These are phyloP conservation scores for Falco concolor DNA, from an alignment of 2,797 vertebrate species.

Conservation along the genomic window DNA sequence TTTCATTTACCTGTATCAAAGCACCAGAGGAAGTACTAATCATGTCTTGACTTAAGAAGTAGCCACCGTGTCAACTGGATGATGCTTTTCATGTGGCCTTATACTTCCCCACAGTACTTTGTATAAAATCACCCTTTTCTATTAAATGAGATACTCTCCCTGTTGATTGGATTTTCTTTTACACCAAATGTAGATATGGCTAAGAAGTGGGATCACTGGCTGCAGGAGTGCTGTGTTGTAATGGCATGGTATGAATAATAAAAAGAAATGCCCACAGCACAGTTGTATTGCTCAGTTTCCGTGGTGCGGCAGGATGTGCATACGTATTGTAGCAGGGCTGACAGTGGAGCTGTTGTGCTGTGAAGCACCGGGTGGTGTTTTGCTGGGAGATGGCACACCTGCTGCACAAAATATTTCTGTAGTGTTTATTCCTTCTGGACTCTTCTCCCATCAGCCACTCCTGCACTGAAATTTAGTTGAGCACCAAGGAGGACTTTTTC, in stretches of 20 bases:
- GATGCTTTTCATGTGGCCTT: conserved; percentile 42
- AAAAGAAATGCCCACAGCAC: not conserved
- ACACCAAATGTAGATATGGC: not conserved
- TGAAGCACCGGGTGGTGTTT: not conserved
- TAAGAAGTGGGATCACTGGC: not conserved
- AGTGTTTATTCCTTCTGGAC: not conserved
- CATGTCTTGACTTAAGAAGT: not conserved
- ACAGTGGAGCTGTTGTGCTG: not conserved
- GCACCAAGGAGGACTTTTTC: not conserved
- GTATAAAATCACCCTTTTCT: conserved; percentile 30
- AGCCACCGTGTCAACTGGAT: conserved; percentile 6
- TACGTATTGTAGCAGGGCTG: not conserved
- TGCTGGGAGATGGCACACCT: not conserved
- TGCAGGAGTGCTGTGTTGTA: not conserved
- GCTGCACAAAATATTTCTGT: not conserved
- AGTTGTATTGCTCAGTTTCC: accelerated
- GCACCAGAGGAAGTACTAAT: not conserved
- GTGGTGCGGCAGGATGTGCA: not conserved
- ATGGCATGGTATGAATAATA: not conserved
- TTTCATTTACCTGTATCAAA: conserved; percentile 25
- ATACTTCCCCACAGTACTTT: not conserved
- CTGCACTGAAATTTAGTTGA: not conserved
- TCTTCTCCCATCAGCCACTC: not conserved
- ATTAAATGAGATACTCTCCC: conserved; percentile 2
- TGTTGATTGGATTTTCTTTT: conserved; percentile 33